These are phyloP conservation scores for Psophia crepitans DNA, from an alignment of 2,113 vertebrate species.

Conservation along the genomic window DNA sequence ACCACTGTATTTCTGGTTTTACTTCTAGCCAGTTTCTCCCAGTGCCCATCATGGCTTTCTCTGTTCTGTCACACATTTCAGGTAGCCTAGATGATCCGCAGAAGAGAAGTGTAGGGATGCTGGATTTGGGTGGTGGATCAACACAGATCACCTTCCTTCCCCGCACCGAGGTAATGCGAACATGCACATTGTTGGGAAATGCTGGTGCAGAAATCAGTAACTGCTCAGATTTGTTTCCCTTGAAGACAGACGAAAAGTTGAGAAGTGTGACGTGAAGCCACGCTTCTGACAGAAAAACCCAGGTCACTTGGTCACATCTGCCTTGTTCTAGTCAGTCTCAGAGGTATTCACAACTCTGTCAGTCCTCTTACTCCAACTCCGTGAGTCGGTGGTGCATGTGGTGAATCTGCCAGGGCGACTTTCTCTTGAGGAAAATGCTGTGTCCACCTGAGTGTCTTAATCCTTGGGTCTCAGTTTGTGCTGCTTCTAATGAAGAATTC, in stretches of 20 bases:
- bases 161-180: constrained; percentile 77
- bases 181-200: not conserved
- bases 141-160: constrained; percentile 95
- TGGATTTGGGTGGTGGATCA: constrained; percentile 94
- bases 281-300: not conserved
- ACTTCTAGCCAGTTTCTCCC: not conserved
- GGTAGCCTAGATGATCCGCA: constrained; percentile 76
- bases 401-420: not conserved
- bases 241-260: not conserved
- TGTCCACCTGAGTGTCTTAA: not conserved
- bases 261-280: not conserved
- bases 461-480: not conserved
- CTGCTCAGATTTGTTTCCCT: not conserved
- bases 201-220: not conserved
- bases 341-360: not conserved
- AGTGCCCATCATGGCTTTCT: not conserved
- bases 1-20: not conserved
- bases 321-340: not conserved
- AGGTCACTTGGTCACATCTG: not conserved
- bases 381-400: not conserved
- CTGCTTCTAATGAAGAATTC: not conserved
- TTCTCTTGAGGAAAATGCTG: not conserved
- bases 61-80: constrained; percentile 56
- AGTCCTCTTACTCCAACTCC: not conserved
- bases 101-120: constrained; percentile 83